phyloP scores from a whole-genome alignment of 2,888 invertebrate genomes.

The Clusia tigrina region DNA sequence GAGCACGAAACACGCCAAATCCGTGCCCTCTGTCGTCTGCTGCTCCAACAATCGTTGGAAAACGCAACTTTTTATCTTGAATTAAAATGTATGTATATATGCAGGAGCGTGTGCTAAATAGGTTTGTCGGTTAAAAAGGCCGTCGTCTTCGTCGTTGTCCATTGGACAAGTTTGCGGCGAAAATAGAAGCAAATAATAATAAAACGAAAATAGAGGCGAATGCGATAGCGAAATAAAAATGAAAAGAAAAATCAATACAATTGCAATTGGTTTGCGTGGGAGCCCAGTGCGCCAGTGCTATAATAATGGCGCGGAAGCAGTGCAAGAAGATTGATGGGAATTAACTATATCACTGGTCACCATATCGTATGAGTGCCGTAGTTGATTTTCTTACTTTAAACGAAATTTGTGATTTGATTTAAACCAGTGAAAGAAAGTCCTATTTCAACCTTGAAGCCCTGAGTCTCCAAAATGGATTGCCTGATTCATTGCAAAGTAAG shows the following conservation, averaged over 20 bases:
- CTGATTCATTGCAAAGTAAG: too few relatives aligned
- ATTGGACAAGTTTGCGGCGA: neutral
- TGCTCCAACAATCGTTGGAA: neutral
- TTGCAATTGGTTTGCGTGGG: slow-evolving; percentile 44
- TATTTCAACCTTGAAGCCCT: too few relatives aligned
- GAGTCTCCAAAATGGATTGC: too few relatives aligned
- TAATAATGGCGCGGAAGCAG: too few relatives aligned
- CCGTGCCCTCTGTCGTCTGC: neutral
- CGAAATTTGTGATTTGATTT: too few relatives aligned
- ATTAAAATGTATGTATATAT: slow-evolving; percentile 3
- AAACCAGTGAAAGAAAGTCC: too few relatives aligned
- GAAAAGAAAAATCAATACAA: slow-evolving; percentile 49
- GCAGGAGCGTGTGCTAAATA: neutral
- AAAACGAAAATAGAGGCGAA: slow-evolving; percentile 31
- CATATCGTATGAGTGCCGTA: too few relatives aligned
- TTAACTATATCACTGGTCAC: too few relatives aligned
- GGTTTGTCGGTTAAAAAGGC: neutral
- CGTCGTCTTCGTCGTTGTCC: slow-evolving; percentile 40
- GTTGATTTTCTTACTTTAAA: too few relatives aligned
- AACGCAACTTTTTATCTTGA: slow-evolving; percentile 9
- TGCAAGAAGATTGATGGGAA: too few relatives aligned
- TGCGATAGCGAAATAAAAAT: slow-evolving; percentile 30
- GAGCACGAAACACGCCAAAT: neutral
- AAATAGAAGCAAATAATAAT: neutral
- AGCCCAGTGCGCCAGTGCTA: too few relatives aligned